Evolutionary conservation across 2,797 vertebrate genomes (phyloP).

Genomic region (Epinephelus coioides): DNA sequence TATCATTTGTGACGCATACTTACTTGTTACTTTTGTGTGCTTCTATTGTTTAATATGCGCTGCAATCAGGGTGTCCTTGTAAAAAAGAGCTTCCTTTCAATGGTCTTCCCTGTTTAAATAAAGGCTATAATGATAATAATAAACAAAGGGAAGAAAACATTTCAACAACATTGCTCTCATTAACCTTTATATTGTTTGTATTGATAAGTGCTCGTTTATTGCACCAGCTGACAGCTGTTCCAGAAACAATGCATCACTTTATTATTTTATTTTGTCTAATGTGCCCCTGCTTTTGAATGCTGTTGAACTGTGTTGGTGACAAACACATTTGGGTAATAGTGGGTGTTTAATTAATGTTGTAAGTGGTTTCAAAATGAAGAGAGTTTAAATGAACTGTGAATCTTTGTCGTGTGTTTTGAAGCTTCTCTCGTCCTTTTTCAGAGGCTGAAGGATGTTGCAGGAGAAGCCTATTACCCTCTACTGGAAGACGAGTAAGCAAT

Average conservation of each 20-base stretch:
- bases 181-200: background rate
- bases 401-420: background rate
- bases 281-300: background rate
- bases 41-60: too few species aligned
- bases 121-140: too few species aligned
- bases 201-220: background rate
- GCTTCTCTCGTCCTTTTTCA: slow-evolving; percentile 69
- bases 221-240: background rate
- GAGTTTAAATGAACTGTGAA: background rate
- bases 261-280: background rate
- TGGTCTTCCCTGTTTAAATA: too few species aligned
- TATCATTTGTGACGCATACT: too few species aligned
- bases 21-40: too few species aligned
- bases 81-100: too few species aligned
- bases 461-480: slow-evolving; percentile 96
- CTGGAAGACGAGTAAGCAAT: slow-evolving; percentile 96
- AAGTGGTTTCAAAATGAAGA: background rate
- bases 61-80: too few species aligned
- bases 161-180: background rate
- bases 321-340: background rate
- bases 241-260: background rate
- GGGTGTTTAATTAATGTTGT: background rate
- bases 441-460: slow-evolving; percentile 97
- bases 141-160: background rate
- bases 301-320: background rate